Base-by-base conservation (phyloP, 2,797 vertebrate species). In the Eulemur mongoz region DNA sequence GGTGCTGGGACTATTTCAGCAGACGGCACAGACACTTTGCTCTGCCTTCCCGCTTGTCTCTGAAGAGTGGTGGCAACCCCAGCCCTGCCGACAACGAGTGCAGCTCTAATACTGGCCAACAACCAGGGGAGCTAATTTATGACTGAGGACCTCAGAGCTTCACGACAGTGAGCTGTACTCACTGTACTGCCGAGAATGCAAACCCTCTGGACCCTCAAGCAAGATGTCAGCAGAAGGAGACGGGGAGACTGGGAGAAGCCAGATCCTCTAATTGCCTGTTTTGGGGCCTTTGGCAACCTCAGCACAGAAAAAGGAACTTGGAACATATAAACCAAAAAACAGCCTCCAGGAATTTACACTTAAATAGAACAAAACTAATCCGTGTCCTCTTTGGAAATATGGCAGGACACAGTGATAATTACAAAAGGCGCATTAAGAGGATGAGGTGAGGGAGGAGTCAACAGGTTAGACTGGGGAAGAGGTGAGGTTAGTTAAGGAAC, bases 31-130 rank as follows among this genome's bases (percentile, higher is more conserved):
- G 82, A 76, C 95, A 20, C 86, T n/a, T n/a, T 80, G 79, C 81
- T 61, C 72, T 91, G 6, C 94, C 82, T 95, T 97, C 32, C 40
- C 89, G 94, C 54, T 81, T 83, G 73, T 93, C 75, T 94, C n/a
- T 61, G 7, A 59, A 0, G 23, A 88, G 61, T 61, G 59, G 70
- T 65, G 43, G 81, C 89, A 89, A 50, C 0, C 61, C 22, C 40
- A 30, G 67, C 25, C 23, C 70, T 95, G 72, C 67, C 70, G 87
- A 7, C 0, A 35, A 35, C 14, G 54, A 35, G n/a, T 11, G 52
- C 83, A 63, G 69, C 35, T 48, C 3, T 18, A 23, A 18, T 7
- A 43, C 35, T 52, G 35, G 38, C 30, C 50, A 30, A 27, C 2
- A 32, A 2, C 32, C 91, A 72, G n/a, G 23, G 63, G n/a, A 61